Evolutionary conservation across 2,797 vertebrate species (phyloP), one percentile per base, ranked within the genome.

Genomic region (Borostomias antarcticus): DNA sequence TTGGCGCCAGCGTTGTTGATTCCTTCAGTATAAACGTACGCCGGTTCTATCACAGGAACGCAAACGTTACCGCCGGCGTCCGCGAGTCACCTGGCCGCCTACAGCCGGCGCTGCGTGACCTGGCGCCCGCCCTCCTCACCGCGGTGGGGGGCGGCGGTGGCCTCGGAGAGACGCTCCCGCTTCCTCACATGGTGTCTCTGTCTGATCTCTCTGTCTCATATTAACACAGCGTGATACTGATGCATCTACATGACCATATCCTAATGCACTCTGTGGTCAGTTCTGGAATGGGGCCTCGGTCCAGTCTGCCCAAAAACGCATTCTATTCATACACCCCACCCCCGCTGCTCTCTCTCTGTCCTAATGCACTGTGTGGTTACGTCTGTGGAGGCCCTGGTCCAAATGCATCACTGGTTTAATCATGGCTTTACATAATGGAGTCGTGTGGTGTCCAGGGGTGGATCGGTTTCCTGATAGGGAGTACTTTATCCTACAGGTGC

Each of bases 231-330:
- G 70, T 69, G 63, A 51, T 85, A 76, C 85, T 78, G 70, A 84
- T 80, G 84, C 75, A 83, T 82, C 83, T 86, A 77, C n/a, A n/a
- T n/a, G n/a, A n/a, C n/a, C n/a, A n/a, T n/a, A n/a, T 70, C 85
- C 81, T 90, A 92, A 91, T 91, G 89, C 81, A 86, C 82, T 81
- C 72, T 89, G 87, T 87, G 91, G 90, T 92, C 77, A 74, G 69
- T 26, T 26, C 23, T 47, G 23, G 15, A 37, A 9, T 10, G 11
- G 21, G 21, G 8, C 10, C 11, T 5, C 52, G 6, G 5, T 15
- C 26, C 0, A 17, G 11, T n/a, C 10, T 57, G 4, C 29, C 25
- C 10, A n/a, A n/a, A n/a, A n/a, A n/a, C n/a, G n/a, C n/a, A n/a
- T n/a, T n/a, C n/a, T n/a, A n/a, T n/a, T n/a, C n/a, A n/a, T 13